These are phyloP conservation scores for Nasonia giraulti DNA, from an alignment of 1,140 invertebrate genomes.

Conservation along the genomic window DNA sequence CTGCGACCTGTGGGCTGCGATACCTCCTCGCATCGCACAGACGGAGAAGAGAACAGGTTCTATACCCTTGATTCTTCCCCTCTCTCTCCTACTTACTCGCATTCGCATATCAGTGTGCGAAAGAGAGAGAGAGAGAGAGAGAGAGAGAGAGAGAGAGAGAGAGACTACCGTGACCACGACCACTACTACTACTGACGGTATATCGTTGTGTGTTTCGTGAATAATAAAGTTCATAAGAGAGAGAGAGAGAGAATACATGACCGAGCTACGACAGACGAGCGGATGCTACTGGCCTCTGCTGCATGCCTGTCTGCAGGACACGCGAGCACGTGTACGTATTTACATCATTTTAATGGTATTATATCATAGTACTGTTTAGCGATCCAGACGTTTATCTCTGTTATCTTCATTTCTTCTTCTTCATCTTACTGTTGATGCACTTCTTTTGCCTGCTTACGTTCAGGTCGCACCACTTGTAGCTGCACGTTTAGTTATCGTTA, in stretches of 20 bases:
- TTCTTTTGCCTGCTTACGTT: neutral
- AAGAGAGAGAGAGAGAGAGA: no score
- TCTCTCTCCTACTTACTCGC: neutral
- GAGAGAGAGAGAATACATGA: neutral
- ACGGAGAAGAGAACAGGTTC: neutral
- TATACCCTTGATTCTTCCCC: neutral
- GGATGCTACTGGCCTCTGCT: neutral
- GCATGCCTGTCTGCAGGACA: conserved; percentile 23
- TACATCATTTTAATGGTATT: conserved; percentile 20
- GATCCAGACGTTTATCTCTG: neutral
- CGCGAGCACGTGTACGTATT: conserved; percentile 44
- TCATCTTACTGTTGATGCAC: neutral
- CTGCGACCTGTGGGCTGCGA: neutral
- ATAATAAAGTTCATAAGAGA: neutral
- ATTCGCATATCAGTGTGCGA: no score
- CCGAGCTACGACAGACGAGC: neutral
- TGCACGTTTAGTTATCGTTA: neutral
- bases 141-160: no score
- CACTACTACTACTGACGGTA: neutral
- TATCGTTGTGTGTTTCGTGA: neutral
- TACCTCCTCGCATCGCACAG: neutral
- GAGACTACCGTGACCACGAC: neutral
- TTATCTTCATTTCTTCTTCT: neutral
- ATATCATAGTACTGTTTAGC: neutral
- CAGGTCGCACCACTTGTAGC: neutral